phyloP scores from a whole-genome alignment of 2,113 vertebrate species.

The Chionomys nivalis region DNA sequence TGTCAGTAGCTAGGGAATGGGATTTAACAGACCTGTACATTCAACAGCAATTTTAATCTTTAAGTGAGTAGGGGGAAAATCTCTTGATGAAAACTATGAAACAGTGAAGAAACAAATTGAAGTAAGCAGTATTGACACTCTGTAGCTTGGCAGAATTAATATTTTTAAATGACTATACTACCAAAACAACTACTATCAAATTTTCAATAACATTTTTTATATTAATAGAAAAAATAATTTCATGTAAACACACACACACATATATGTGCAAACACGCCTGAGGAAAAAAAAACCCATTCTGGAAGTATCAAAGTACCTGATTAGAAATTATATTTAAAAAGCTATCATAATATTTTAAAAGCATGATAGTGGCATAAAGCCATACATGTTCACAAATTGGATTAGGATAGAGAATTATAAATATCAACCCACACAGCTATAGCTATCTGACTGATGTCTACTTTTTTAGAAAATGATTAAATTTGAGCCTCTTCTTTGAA shows the following conservation, averaged over 20 bases:
- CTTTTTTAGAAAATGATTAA: not conserved
- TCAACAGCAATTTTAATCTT: not conserved
- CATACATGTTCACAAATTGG: not conserved
- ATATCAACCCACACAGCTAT: not conserved
- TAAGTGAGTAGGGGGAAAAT: not conserved
- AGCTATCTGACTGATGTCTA: not conserved
- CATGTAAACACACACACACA: not conserved
- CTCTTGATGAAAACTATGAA: not conserved
- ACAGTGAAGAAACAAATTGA: not conserved
- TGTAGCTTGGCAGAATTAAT: not conserved
- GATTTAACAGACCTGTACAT: not conserved
- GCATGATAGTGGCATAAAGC: not conserved
- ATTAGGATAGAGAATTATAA: not conserved
- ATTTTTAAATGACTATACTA: not conserved
- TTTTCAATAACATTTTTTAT: not conserved
- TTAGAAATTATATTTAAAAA: not conserved
- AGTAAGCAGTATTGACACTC: too few relatives aligned
- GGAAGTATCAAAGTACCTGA: not conserved
- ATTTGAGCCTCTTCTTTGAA: not conserved
- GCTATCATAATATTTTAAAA: not conserved
- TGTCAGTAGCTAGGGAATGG: not conserved
- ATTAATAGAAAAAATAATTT: not conserved
- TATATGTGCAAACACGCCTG: accelerated
- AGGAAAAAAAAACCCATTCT: not conserved
- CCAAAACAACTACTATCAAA: not conserved